Evolutionary conservation across 35 echinoderm and acorn worm genomes (phyloP).

Genomic region (Hemicentrotus pulcherrimus): DNA sequence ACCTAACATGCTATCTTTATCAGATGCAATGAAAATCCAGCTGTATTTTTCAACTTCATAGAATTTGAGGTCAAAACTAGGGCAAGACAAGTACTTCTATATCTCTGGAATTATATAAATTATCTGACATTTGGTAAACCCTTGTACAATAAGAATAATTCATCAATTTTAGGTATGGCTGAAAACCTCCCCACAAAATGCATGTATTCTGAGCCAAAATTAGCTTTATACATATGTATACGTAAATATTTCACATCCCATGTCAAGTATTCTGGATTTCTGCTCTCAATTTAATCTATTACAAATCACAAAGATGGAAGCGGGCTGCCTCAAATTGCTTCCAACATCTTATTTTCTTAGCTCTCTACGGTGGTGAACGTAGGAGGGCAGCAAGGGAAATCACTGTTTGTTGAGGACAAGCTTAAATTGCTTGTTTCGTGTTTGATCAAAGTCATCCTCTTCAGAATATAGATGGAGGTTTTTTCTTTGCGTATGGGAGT

Average conservation of each 20-base stretch:
- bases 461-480: not conserved
- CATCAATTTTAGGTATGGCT: not conserved
- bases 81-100: not conserved
- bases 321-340: not conserved
- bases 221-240: not conserved
- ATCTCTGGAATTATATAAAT: not conserved
- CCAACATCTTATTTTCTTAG: constrained; percentile 38
- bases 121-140: not conserved
- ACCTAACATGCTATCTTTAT: not conserved
- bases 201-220: not conserved
- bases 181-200: not conserved
- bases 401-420: constrained; percentile 16
- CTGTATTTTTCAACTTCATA: not conserved
- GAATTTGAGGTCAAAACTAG: not conserved
- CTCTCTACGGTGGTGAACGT: not conserved
- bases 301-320: not conserved
- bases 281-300: not conserved
- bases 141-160: not conserved
- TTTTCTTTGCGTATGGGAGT: not conserved
- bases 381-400: not conserved
- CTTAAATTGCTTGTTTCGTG: constrained; percentile 22
- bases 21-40: not conserved
- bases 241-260: not conserved
- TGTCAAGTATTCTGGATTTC: not conserved
- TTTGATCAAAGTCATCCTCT: constrained; percentile 1